phyloP scores from a whole-genome alignment of 2,797 vertebrate genomes.

The Lophotriccus pileatus region DNA sequence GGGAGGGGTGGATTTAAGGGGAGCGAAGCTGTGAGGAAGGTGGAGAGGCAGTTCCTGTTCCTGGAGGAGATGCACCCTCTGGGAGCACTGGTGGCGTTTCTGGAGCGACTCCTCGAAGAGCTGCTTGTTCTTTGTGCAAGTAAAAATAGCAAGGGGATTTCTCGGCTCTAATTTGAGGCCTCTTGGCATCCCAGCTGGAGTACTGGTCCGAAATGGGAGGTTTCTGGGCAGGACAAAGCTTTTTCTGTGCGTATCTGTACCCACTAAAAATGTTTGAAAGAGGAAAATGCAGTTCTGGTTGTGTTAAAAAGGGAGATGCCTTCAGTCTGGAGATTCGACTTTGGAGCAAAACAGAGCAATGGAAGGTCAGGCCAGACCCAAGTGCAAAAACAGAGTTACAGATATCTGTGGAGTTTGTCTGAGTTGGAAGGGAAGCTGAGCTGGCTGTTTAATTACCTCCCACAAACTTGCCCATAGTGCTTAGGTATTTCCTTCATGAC shows the following conservation, averaged over 20 bases:
- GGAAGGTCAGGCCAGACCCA: neutral
- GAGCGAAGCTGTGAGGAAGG: neutral
- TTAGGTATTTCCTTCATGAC: constrained; percentile 53
- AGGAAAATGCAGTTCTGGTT: too few species aligned
- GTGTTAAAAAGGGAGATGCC: neutral
- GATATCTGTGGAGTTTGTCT: neutral
- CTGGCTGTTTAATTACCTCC: constrained; percentile 34
- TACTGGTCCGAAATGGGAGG: neutral
- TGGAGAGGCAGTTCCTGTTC: neutral
- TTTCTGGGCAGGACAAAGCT: neutral
- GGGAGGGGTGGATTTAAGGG: neutral
- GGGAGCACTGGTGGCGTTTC: neutral
- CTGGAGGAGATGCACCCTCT: neutral
- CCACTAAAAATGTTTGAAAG: neutral
- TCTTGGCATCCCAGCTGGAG: neutral
- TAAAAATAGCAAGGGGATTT: neutral
- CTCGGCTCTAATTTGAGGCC: neutral
- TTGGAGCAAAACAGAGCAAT: neutral
- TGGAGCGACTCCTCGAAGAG: neutral
- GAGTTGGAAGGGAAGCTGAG: neutral
- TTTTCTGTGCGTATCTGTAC: neutral
- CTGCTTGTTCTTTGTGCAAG: neutral
- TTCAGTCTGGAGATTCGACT: neutral
- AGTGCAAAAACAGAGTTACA: neutral
- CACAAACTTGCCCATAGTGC: neutral